Evolutionary conservation across 2,888 invertebrate species (phyloP).

Genomic region (Sesamia inferens): DNA sequence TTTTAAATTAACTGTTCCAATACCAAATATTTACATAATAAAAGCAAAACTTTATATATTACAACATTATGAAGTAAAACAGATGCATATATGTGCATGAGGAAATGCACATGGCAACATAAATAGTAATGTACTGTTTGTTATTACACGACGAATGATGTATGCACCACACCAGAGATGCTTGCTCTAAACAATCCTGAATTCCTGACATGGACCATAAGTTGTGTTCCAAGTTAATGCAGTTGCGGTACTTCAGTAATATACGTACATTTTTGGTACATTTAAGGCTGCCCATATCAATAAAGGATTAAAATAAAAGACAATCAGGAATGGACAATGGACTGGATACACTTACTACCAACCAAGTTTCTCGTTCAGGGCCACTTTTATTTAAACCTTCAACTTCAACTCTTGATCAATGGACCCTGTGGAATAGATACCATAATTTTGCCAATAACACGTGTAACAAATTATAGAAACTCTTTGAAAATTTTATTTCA

Average conservation of each 20-base stretch:
- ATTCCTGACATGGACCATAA: conserved; percentile 10
- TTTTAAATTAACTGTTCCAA: not conserved
- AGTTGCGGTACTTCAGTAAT: conserved; percentile 11
- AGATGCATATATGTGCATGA: conserved; percentile 28
- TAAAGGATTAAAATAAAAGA: not conserved
- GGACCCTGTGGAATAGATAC: too few relatives aligned
- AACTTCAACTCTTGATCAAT: too few relatives aligned
- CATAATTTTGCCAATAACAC: too few relatives aligned
- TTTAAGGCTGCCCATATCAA: conserved; percentile 3
- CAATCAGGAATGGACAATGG: not conserved
- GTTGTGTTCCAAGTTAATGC: conserved; percentile 23
- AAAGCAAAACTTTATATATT: conserved; percentile 32
- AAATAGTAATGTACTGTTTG: conserved; percentile 52
- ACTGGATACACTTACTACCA: not conserved
- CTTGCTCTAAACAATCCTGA: conserved; percentile 20
- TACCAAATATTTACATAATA: conserved; percentile 30
- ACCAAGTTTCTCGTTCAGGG: not conserved
- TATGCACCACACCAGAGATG: conserved; percentile 38
- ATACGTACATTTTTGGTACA: not conserved
- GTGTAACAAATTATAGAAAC: too few relatives aligned
- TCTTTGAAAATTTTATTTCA: too few relatives aligned
- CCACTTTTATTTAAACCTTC: not conserved
- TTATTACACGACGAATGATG: conserved; percentile 29
- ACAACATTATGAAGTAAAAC: conserved; percentile 44
- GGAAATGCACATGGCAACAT: conserved; percentile 52